Conservation (phyloP, 2,888 invertebrate species). For the Amiota communis region DNA sequence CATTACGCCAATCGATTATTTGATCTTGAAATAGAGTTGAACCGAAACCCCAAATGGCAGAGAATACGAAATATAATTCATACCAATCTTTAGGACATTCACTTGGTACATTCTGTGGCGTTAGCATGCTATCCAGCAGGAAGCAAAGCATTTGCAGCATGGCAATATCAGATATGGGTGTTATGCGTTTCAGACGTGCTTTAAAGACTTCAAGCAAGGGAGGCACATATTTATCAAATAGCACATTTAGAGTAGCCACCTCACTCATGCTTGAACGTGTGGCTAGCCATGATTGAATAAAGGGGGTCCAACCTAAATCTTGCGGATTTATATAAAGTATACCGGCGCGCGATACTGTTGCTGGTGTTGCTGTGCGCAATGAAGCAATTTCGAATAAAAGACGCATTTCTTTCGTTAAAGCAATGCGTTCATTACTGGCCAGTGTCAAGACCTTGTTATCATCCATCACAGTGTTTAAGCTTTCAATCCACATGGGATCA, state of each 20-base stretch:
- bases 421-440: constrained; percentile 95
- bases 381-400: constrained; percentile 94
- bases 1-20: constrained; percentile 91
- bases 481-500: constrained; percentile 99
- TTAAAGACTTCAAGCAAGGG: constrained; percentile 84
- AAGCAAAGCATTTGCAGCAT: constrained; percentile 91
- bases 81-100: constrained; percentile 95
- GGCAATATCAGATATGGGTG: constrained; percentile 91
- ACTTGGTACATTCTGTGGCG: constrained; percentile 84
- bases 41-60: constrained; percentile 94
- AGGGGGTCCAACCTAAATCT: constrained; percentile 96
- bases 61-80: constrained; percentile 94
- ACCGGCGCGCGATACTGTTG: constrained; percentile 95
- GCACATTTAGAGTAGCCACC: constrained; percentile 85
- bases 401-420: constrained; percentile 90
- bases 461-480: constrained; percentile 96
- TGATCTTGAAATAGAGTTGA: constrained; percentile 93
- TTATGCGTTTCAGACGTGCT: constrained; percentile 87
- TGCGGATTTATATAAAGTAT: constrained; percentile 95
- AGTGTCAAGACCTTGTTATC: constrained; percentile 95
- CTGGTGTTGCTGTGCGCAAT: constrained; percentile 93
- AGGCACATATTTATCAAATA: constrained; percentile 96
- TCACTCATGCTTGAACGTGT: constrained; percentile 82
- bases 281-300: constrained; percentile 90
- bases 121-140: constrained; percentile 88